phyloP scores from a whole-genome alignment of 64 coral and sea anemone genomes.

The Montipora efflorescens region DNA sequence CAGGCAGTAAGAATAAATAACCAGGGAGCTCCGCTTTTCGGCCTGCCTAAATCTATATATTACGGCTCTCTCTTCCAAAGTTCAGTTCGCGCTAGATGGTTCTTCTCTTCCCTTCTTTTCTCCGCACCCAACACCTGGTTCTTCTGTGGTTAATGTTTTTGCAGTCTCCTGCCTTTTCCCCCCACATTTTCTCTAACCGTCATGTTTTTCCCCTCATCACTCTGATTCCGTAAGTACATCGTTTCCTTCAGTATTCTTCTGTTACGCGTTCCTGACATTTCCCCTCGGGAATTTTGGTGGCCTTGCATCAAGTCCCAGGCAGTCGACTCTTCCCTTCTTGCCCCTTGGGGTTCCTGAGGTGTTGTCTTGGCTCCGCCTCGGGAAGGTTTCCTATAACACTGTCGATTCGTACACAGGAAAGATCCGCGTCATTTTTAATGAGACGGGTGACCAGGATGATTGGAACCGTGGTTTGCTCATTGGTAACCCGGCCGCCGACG shows the following conservation, averaged over 20 bases:
- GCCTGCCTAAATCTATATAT: too few species aligned
- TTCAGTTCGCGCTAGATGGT: background rate
- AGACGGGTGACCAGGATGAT: background rate
- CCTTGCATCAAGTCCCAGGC: background rate
- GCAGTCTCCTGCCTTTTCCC: background rate
- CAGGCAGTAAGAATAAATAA: too few species aligned
- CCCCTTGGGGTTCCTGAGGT: background rate
- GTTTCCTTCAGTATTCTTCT: background rate
- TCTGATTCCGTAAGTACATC: background rate
- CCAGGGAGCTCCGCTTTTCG: too few species aligned
- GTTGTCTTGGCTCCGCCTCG: too few species aligned
- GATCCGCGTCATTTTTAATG: background rate
- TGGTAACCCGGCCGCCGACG: slow-evolving; percentile 12
- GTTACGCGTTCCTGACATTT: background rate
- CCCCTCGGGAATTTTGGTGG: background rate
- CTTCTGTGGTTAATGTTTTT: background rate
- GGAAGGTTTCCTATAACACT: too few species aligned
- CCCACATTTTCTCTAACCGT: background rate
- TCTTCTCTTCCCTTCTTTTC: slow-evolving; percentile 38
- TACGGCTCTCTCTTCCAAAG: slow-evolving; percentile 48
- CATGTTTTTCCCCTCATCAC: background rate
- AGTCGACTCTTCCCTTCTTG: too few species aligned
- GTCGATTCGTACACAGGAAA: too few species aligned
- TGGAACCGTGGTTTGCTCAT: background rate
- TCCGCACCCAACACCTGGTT: background rate